These are phyloP conservation scores for Papilio demoleus DNA, from an alignment of 2,888 invertebrate species.

Conservation along the genomic window DNA sequence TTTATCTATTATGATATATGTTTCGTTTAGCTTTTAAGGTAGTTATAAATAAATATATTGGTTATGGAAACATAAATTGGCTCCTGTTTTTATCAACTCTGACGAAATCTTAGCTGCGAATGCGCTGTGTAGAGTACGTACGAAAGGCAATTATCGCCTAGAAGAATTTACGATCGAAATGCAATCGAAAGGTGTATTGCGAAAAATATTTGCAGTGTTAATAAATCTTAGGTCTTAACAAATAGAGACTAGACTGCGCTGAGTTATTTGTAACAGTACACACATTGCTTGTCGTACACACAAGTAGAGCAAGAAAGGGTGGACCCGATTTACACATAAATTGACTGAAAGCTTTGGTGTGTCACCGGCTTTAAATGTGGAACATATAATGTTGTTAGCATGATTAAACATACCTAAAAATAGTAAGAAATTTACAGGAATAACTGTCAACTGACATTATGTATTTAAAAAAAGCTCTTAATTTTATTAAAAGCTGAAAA, in stretches of 20 bases:
- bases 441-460: too few species aligned
- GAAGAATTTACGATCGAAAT: constrained; percentile 19
- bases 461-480: neutral
- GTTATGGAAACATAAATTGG: neutral
- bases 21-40: neutral
- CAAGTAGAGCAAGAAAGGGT: constrained; percentile 14
- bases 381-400: neutral
- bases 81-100: constrained; percentile 7
- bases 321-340: constrained; percentile 9
- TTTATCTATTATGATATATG: neutral
- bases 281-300: neutral
- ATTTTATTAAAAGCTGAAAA: neutral
- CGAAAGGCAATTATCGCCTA: constrained; percentile 22
- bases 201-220: constrained; percentile 10
- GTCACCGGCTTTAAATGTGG: neutral
- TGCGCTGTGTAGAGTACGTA: constrained; percentile 4
- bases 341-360: constrained; percentile 3
- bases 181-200: constrained; percentile 17
- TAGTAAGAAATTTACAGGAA: too few species aligned
- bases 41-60: neutral
- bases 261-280: neutral
- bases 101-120: constrained; percentile 8
- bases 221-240: constrained; percentile 2
- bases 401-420: too few species aligned
- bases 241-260: neutral